These are phyloP conservation scores for Cyprinella venusta DNA, from an alignment of 2,797 vertebrate species.

Conservation along the genomic window DNA sequence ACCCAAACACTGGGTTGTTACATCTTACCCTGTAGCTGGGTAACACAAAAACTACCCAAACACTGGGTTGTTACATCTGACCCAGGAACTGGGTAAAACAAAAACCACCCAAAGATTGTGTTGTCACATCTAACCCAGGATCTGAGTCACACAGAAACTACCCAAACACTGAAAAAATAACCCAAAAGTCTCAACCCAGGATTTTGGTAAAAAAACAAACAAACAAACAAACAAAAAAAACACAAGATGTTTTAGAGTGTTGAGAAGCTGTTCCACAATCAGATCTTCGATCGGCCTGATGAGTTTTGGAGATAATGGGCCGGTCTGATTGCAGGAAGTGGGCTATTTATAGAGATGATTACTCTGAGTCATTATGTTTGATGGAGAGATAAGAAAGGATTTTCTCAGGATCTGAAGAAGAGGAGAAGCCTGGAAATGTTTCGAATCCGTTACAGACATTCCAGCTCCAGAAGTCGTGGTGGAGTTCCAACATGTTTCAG, in stretches of 20 bases:
- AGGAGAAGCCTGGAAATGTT: conserved; percentile 12
- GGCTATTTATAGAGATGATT: conserved; percentile 41
- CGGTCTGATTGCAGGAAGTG: conserved; percentile 41
- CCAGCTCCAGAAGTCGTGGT: conserved; percentile 19
- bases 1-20: too few species aligned
- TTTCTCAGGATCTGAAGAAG: neutral
- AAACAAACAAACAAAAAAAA: too few species aligned
- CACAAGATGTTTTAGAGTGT: neutral
- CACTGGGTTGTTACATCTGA: too few species aligned
- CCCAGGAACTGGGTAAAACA: too few species aligned
- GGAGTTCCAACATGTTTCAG: conserved; percentile 23
- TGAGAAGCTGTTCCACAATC: conserved; percentile 5
- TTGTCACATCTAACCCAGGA: too few species aligned
- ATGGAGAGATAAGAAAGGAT: neutral
- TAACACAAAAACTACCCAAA: too few species aligned
- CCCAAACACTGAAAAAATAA: too few species aligned
- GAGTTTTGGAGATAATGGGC: conserved; percentile 21
- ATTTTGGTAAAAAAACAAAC: too few species aligned
- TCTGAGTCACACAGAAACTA: too few species aligned
- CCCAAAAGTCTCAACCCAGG: too few species aligned
- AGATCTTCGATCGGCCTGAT: neutral
- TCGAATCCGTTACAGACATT: conserved; percentile 28
- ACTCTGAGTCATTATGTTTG: conserved; percentile 12
- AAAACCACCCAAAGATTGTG: too few species aligned
- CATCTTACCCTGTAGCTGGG: too few species aligned